phyloP scores from a whole-genome alignment of 2,888 invertebrate genomes.

The Apamea epomidion region DNA sequence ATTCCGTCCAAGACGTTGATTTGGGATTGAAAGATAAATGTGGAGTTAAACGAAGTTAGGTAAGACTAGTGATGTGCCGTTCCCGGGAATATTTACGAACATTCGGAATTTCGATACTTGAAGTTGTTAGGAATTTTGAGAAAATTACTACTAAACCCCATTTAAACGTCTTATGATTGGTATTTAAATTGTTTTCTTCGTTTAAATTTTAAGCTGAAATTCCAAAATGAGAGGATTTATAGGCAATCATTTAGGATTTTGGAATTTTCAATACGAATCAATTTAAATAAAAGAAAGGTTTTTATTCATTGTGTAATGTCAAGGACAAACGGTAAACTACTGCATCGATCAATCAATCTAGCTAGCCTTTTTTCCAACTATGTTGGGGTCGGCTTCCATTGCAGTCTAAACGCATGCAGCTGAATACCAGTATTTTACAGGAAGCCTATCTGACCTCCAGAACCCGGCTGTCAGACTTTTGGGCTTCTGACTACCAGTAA shows the following conservation, averaged over 20 bases:
- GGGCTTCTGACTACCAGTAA: neutral
- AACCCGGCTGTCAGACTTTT: neutral
- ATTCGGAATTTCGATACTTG: neutral
- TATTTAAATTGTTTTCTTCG: conserved; percentile 6
- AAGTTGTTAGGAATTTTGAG: conserved; percentile 5
- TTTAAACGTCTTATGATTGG: neutral
- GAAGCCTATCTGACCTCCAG: neutral
- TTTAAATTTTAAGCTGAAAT: neutral
- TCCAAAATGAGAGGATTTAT: neutral
- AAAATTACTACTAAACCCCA: neutral
- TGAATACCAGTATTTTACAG: neutral
- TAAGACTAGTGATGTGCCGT: conserved; percentile 2
- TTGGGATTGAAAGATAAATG: conserved; percentile 39
- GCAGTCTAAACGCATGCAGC: neutral
- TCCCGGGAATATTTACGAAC: conserved; percentile 18
- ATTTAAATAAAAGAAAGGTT: neutral
- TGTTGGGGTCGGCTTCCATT: neutral
- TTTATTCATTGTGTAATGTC: neutral
- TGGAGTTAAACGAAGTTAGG: conserved; percentile 24
- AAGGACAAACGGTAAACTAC: neutral
- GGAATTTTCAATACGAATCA: neutral
- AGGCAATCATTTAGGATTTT: neutral
- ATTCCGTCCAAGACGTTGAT: conserved; percentile 37
- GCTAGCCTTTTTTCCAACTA: neutral
- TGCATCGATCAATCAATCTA: neutral